phyloP scores from a whole-genome alignment of 2,888 invertebrate genomes.

The Latheticus oryzae region DNA sequence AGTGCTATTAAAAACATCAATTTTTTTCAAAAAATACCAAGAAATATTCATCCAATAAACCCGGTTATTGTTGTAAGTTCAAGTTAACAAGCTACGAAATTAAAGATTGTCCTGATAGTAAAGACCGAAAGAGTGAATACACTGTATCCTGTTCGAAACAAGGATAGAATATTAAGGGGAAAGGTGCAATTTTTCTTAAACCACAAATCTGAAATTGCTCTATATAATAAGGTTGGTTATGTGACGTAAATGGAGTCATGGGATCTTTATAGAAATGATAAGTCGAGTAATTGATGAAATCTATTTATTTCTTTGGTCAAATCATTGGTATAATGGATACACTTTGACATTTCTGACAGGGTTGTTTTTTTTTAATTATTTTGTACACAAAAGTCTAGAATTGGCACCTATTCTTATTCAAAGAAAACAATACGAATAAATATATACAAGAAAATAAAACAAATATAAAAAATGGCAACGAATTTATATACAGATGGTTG shows the following conservation, averaged over 20 bases:
- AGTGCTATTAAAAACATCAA: too few relatives aligned
- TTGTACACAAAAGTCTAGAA: conserved; percentile 57
- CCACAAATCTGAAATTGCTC: conserved; percentile 62
- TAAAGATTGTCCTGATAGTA: conserved; percentile 74
- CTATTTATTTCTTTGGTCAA: conserved; percentile 73
- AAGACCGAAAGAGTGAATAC: conserved; percentile 62
- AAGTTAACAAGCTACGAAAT: conserved; percentile 67
- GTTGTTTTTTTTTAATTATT: conserved; percentile 52
- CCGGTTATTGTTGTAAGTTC: conserved; percentile 58
- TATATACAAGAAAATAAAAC: conserved; percentile 40
- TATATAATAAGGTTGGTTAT: conserved; percentile 61
- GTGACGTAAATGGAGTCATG: conserved; percentile 59
- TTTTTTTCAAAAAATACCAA: conserved; percentile 34
- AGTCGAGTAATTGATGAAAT: conserved; percentile 43
- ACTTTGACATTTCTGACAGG: conserved; percentile 54
- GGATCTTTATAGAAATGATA: conserved; percentile 25
- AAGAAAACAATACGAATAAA: conserved; percentile 30
- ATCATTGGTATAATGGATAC: conserved; percentile 71
- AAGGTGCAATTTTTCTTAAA: conserved; percentile 62
- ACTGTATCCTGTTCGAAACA: conserved; percentile 57
- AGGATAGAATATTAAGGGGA: conserved; percentile 54
- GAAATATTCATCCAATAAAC: conserved; percentile 53
- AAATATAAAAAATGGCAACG: conserved; percentile 53
- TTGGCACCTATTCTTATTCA: conserved; percentile 59
- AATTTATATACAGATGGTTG: conserved; percentile 44